phyloP scores from a whole-genome alignment of 2,113 vertebrate species.

The Glaucomys volans region DNA sequence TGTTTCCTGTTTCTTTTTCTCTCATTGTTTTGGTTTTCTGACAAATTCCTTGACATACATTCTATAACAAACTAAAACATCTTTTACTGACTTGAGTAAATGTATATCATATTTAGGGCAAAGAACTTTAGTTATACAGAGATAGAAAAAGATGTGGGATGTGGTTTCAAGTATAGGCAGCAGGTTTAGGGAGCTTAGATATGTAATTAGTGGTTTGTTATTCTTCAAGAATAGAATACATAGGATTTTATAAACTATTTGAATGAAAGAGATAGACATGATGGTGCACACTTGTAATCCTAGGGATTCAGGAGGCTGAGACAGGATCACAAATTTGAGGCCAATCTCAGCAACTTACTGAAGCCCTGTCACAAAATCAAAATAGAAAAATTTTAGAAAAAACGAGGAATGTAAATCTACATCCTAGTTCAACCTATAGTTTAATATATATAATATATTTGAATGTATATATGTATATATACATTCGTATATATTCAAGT shows the following conservation, averaged over 20 bases:
- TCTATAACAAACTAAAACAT: neutral
- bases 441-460: no score
- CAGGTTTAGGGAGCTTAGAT: conserved; percentile 29
- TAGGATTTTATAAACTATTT: conserved; percentile 44
- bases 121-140: neutral
- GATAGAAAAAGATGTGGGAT: neutral
- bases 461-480: no score
- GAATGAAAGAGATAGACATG: neutral
- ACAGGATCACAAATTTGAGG: no score
- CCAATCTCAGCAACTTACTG: no score
- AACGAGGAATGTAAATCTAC: no score
- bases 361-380: no score
- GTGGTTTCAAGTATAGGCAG: neutral
- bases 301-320: no score
- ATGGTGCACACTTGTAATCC: no score
- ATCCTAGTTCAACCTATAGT: no score
- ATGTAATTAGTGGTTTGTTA: conserved; percentile 26
- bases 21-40: neutral
- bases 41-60: conserved; percentile 6
- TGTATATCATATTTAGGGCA: neutral
- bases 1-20: neutral
- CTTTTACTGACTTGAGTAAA: neutral
- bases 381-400: no score
- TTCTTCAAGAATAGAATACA: conserved; percentile 5
- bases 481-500: no score